Evolutionary conservation across 1,140 invertebrate genomes (phyloP).

Genomic region (Hesperophylax magnus): DNA sequence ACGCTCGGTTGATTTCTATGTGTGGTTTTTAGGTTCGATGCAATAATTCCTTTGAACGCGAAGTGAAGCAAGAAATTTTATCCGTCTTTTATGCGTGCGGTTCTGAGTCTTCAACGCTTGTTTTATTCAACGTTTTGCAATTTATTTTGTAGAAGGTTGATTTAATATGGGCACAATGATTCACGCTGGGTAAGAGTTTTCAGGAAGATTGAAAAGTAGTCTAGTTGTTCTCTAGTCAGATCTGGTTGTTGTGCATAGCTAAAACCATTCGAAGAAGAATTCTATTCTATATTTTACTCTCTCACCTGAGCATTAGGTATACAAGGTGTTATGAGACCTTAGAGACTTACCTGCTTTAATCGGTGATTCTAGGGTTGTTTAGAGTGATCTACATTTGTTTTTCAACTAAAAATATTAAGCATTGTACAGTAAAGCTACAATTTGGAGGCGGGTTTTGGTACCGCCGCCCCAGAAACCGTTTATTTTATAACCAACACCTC

Average conservation of each 20-base stretch:
- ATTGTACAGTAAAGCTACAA: no score
- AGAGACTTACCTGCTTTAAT: background rate
- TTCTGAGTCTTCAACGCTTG: background rate
- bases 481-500: no score
- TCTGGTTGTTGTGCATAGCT: no score
- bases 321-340: no score
- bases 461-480: no score
- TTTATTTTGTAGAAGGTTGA: background rate
- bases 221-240: no score
- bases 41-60: constrained; percentile 6
- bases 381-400: no score
- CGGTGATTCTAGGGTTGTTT: background rate
- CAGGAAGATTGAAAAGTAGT: background rate
- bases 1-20: constrained; percentile 9
- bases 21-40: background rate
- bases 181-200: background rate
- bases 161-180: background rate
- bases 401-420: no score
- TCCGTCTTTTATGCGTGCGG: constrained; percentile 17
- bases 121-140: constrained; percentile 10
- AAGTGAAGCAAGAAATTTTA: constrained; percentile 30
- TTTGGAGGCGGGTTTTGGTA: no score
- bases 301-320: background rate
- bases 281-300: no score
- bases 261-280: no score